Conservation (phyloP, 53 echinoderm and acorn worm genomes). For the Glandiceps talaboti region DNA sequence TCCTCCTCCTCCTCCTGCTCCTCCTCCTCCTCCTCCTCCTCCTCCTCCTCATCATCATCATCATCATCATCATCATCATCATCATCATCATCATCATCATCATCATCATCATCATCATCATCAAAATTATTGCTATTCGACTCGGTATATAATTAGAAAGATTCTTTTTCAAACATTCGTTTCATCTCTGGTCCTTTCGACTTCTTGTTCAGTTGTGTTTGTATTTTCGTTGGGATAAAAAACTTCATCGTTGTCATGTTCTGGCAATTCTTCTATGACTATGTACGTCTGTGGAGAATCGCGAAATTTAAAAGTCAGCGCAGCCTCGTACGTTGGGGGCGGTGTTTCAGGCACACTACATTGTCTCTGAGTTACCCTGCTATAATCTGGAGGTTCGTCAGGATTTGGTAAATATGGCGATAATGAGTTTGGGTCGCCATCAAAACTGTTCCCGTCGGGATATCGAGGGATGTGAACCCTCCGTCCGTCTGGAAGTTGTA, state of each 20-base stretch:
- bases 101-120: neutral
- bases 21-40: neutral
- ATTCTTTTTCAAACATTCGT: neutral
- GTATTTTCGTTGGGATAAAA: neutral
- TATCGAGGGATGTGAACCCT: neutral
- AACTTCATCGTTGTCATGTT: neutral
- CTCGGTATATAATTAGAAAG: too few species aligned
- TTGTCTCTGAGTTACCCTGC: neutral
- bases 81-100: constrained; percentile 1
- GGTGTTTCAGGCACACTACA: neutral
- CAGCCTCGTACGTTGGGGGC: constrained; percentile 1
- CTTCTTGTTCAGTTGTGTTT: neutral
- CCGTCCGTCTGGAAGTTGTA: neutral
- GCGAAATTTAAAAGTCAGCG: neutral
- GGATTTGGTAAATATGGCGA: neutral
- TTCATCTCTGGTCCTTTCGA: neutral
- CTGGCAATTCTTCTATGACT: neutral
- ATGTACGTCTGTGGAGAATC: neutral
- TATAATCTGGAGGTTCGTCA: neutral
- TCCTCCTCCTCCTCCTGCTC: neutral
- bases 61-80: constrained; percentile 5
- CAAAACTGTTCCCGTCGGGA: neutral
- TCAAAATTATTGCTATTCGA: too few species aligned
- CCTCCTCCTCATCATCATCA: constrained; percentile 6
- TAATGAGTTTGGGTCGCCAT: neutral